Evolutionary conservation across 2,113 vertebrate genomes (phyloP), one percentile per base, ranked within the genome.

Genomic region (Puntigrus tetrazona): DNA sequence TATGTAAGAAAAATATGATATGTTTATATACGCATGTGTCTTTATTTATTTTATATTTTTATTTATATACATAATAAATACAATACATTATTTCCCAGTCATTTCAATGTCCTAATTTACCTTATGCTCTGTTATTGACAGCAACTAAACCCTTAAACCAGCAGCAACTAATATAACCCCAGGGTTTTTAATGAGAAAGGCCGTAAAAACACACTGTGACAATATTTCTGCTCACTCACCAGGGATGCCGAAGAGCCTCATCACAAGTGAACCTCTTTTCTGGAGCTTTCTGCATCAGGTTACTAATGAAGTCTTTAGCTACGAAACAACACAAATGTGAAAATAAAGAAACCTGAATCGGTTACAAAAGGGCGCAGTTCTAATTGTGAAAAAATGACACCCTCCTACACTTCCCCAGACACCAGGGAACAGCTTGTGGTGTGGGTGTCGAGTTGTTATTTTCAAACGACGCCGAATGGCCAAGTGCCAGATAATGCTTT

Each of bases 231-330:
- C 1, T 70, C 34, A 3, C 97, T 98, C 95, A 99, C 98, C 98
- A 99, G 27, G 98, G 98, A 87, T 99, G 98, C 85, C 95, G 90
- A 27, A 98, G 96, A 81, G 98, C 96, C 92, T 99, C 97, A 81
- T 99, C 97, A 91, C 98, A 99, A 0, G 96, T 98, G 89, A 97
- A 98, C 92, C 98, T 95, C 95, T 98, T 99, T 76, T 95, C 97
- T 0, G 98, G 97, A 87, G 98, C 97, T 88, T 98, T 99, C 93
- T 99, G 97, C 98, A 99, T 99, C 88, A 99, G 93, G 88, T 94
- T 93, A 88, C 95, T 93, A 92, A 99, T 99, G 91, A 99, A 99
- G 90, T 99, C 95, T 94, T 99, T 99, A 78, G 98, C 98, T 99
- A 91, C 11, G 63, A 90, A 61, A 73, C 41, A 89, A 73, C 43